Evolutionary conservation across 2,888 invertebrate species (phyloP).

Genomic region (Amphiduros pacificus): DNA sequence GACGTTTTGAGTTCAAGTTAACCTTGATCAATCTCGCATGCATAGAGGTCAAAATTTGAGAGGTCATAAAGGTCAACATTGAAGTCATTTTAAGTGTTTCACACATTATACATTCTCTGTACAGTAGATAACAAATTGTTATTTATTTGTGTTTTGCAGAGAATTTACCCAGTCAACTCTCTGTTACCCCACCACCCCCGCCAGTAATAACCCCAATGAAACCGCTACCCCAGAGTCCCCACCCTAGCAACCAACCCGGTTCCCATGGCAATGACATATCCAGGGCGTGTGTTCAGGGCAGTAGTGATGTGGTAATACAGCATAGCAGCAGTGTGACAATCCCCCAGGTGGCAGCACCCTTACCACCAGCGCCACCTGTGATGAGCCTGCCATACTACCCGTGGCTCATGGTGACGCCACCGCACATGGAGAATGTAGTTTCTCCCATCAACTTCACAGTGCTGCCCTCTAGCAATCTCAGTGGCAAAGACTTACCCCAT

Average conservation of each 20-base stretch:
- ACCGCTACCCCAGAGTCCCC: too few species aligned
- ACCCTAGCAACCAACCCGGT: neutral
- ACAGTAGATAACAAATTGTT: neutral
- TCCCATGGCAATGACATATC: too few species aligned
- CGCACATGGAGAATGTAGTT: constrained; percentile 6
- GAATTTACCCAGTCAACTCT: neutral
- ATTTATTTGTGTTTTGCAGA: neutral
- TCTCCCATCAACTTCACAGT: constrained; percentile 41
- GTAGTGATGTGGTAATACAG: too few species aligned
- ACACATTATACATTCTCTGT: too few species aligned
- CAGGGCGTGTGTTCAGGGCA: too few species aligned
- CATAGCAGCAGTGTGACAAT: too few species aligned
- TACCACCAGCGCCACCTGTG: neutral
- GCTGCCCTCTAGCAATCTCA: constrained; percentile 42
- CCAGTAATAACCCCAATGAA: neutral
- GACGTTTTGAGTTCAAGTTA: too few species aligned
- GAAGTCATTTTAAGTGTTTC: too few species aligned
- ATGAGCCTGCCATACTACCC: constrained; percentile 9
- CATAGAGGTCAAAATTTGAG: too few species aligned
- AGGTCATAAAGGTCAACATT: too few species aligned
- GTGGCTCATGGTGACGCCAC: constrained; percentile 6
- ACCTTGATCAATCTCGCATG: too few species aligned
- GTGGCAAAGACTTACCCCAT: constrained; percentile 47
- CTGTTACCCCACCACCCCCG: neutral
- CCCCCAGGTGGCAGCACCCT: too few species aligned